phyloP scores from a whole-genome alignment of 2,888 invertebrate species.

The Perithous albicinctus region DNA sequence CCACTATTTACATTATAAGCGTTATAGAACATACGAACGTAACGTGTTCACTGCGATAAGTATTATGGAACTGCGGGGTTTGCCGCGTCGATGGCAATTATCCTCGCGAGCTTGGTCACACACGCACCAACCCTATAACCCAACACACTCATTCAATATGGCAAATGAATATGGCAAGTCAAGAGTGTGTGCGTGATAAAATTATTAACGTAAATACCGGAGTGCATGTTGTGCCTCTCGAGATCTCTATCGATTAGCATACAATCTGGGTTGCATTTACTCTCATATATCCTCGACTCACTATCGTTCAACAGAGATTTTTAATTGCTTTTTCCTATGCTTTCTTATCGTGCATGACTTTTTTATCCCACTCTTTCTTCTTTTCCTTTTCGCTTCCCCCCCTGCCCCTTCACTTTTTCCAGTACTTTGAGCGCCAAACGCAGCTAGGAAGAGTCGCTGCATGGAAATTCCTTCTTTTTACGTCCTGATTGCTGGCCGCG shows the following conservation, averaged over 20 bases:
- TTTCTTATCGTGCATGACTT: conserved; percentile 52
- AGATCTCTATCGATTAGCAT: conserved; percentile 73
- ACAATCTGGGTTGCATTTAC: conserved; percentile 71
- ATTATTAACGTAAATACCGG: conserved; percentile 80
- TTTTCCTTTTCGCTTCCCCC: conserved; percentile 7
- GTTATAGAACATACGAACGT: conserved; percentile 34
- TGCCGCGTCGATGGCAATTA: conserved; percentile 68
- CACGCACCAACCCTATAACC: conserved; percentile 15
- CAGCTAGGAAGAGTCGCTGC: conserved; percentile 17
- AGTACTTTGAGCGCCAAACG: neutral
- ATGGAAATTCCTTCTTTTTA: conserved; percentile 33
- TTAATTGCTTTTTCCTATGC: conserved; percentile 75
- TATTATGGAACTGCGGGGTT: conserved; percentile 49
- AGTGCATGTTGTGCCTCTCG: conserved; percentile 74
- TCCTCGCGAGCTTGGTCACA: conserved; percentile 59
- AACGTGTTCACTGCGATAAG: conserved; percentile 58
- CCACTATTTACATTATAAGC: conserved; percentile 23
- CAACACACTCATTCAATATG: neutral
- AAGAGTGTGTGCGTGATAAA: conserved; percentile 75
- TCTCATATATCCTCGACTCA: conserved; percentile 52
- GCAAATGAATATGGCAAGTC: too few species aligned
- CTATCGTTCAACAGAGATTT: conserved; percentile 76
- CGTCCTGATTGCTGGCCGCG: conserved; percentile 14
- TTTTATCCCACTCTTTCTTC: conserved; percentile 25
- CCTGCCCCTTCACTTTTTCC: neutral